Conservation (phyloP, 2,797 vertebrate genomes). For the Denticeps clupeoides region DNA sequence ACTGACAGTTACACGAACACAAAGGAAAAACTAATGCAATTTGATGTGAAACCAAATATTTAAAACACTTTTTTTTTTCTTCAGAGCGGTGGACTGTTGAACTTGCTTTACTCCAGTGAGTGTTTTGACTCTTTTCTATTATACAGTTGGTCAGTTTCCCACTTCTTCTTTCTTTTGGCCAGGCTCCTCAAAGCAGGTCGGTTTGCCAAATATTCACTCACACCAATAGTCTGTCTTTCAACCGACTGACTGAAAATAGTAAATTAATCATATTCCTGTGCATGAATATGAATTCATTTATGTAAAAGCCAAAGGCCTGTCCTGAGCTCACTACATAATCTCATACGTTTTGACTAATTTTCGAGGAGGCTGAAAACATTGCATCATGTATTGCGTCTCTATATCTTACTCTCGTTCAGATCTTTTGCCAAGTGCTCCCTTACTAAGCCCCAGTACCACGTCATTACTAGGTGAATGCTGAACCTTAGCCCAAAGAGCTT, state of each 20-base stretch:
- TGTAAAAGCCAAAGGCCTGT: constrained; percentile 13
- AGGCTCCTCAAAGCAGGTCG: constrained; percentile 13
- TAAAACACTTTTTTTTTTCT: not conserved
- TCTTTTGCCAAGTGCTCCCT: too few species aligned
- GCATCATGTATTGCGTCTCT: constrained; percentile 29
- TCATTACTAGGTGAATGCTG: too few species aligned
- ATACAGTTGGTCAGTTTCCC: constrained; percentile 31
- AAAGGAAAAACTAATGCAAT: too few species aligned
- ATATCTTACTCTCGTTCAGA: too few species aligned
- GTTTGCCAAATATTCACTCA: constrained; percentile 32
- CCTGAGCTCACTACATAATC: not conserved
- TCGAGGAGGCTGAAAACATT: constrained; percentile 27
- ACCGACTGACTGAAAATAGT: constrained; percentile 8
- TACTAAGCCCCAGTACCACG: too few species aligned
- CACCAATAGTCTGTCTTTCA: constrained; percentile 11
- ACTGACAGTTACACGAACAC: too few species aligned
- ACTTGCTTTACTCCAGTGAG: constrained; percentile 35
- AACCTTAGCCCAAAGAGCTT: too few species aligned
- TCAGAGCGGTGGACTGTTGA: constrained; percentile 19
- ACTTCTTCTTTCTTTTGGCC: constrained; percentile 21
- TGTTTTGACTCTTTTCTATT: constrained; percentile 42
- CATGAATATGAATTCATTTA: constrained; percentile 10
- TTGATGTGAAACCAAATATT: too few species aligned
- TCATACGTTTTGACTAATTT: constrained; percentile 14
- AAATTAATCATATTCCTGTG: constrained; percentile 3